phyloP scores from a whole-genome alignment of 2,888 invertebrate genomes.

The Norana najaformis region DNA sequence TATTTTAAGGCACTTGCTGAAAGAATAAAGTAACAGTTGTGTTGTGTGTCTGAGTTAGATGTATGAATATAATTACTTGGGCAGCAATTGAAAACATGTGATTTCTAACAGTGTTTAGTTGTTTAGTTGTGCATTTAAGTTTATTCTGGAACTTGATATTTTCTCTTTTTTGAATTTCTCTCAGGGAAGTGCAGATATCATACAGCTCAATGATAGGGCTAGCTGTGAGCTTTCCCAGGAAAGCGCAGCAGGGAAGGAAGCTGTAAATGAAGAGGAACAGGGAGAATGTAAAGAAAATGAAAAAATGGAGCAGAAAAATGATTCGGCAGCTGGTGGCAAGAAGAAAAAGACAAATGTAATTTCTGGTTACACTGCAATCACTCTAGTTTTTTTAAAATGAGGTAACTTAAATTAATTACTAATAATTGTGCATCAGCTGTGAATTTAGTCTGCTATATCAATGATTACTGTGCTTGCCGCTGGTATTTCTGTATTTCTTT shows the following conservation, averaged over 20 bases:
- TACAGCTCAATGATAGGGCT: neutral
- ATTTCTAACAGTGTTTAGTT: too few relatives aligned
- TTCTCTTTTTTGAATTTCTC: neutral
- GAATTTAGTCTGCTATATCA: neutral
- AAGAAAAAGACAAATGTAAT: neutral
- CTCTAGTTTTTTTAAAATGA: neutral
- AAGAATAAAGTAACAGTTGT: too few relatives aligned
- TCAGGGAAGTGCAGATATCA: neutral
- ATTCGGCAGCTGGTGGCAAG: neutral
- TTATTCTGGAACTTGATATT: neutral
- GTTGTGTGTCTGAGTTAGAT: too few relatives aligned
- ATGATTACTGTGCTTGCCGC: neutral
- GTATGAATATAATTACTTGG: too few relatives aligned
- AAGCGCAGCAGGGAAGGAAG: neutral
- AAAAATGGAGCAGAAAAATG: neutral
- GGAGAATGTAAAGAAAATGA: neutral
- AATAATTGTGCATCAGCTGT: neutral
- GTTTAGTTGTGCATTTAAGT: neutral
- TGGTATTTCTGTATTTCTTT: neutral
- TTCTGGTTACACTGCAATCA: neutral
- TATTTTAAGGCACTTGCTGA: too few relatives aligned
- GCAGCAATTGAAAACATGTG: too few relatives aligned
- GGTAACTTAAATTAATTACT: neutral
- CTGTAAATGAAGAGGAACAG: neutral
- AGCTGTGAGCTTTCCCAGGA: neutral